Percentiles rank a stretch among this genome's conserved stretches.
Evolutionary conservation across 1,140 invertebrate species (phyloP).

Genomic region (Drosophila pallidifrons): DNA sequence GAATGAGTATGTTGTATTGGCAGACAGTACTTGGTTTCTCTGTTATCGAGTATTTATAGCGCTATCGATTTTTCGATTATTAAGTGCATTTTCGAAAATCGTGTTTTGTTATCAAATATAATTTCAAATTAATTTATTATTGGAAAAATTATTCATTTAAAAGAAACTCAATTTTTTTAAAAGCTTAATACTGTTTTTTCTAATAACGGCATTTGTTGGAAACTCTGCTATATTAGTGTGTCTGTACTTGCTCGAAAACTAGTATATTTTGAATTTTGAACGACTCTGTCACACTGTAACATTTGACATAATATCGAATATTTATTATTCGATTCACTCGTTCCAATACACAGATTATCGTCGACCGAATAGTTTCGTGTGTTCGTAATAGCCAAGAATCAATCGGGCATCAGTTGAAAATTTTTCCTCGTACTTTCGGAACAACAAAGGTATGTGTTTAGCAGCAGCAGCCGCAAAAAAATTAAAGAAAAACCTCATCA

Average conservation of each 20-base stretch:
- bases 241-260: too few species aligned
- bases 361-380: slow-evolving; percentile 33
- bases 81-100: too few species aligned
- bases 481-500: slow-evolving; percentile 21
- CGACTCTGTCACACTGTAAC: too few species aligned
- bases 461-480: slow-evolving; percentile 31
- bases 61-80: too few species aligned
- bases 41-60: too few species aligned
- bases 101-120: too few species aligned
- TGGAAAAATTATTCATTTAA: too few species aligned
- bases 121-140: too few species aligned
- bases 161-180: too few species aligned
- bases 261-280: too few species aligned
- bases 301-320: slow-evolving; percentile 53
- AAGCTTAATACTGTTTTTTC: too few species aligned
- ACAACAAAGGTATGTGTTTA: slow-evolving; percentile 78
- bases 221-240: slow-evolving; percentile 41
- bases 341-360: slow-evolving; percentile 39
- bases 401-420: slow-evolving; percentile 70
- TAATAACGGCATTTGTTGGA: slow-evolving; percentile 30
- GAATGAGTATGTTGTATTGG: not conserved
- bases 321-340: slow-evolving; percentile 16
- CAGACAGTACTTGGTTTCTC: too few species aligned
- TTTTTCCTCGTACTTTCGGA: slow-evolving; percentile 73
- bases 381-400: slow-evolving; percentile 63